Conservation (phyloP, 1,140 invertebrate genomes). For the Coptotermes formosanus region DNA sequence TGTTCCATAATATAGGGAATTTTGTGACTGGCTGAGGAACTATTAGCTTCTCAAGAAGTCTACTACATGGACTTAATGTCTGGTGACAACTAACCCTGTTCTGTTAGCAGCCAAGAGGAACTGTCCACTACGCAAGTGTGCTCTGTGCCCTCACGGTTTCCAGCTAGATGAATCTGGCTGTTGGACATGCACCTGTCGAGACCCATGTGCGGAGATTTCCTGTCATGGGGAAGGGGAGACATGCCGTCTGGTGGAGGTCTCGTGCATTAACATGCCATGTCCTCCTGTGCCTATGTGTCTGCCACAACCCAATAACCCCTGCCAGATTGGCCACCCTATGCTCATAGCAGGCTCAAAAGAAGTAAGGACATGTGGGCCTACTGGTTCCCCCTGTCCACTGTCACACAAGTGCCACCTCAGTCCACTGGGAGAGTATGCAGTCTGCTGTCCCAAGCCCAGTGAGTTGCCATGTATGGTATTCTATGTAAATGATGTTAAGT, state of each 20-base stretch:
- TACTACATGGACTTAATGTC: too few species aligned
- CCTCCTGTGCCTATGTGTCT: conserved; percentile 76
- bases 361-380: conserved; percentile 66
- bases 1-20: too few species aligned
- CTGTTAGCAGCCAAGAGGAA: conserved; percentile 44
- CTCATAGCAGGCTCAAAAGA: conserved; percentile 51
- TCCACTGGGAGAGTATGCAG: conserved; percentile 72
- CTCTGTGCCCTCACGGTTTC: conserved; percentile 66
- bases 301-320: conserved; percentile 73
- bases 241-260: conserved; percentile 57
- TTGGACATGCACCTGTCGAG: conserved; percentile 70
- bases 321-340: conserved; percentile 63
- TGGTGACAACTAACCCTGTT: neutral
- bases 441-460: conserved; percentile 82
- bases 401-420: conserved; percentile 81
- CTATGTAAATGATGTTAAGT: conserved; percentile 27
- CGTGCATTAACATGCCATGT: conserved; percentile 57
- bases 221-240: conserved; percentile 70
- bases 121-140: conserved; percentile 64
- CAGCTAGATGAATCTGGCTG: conserved; percentile 69
- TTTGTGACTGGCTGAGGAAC: too few species aligned
- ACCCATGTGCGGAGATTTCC: conserved; percentile 71
- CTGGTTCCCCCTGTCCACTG: conserved; percentile 69
- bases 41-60: too few species aligned
- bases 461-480: conserved; percentile 39